Evolutionary conservation across 2,888 invertebrate genomes (phyloP).

Genomic region (Criorhina ranunculi): DNA sequence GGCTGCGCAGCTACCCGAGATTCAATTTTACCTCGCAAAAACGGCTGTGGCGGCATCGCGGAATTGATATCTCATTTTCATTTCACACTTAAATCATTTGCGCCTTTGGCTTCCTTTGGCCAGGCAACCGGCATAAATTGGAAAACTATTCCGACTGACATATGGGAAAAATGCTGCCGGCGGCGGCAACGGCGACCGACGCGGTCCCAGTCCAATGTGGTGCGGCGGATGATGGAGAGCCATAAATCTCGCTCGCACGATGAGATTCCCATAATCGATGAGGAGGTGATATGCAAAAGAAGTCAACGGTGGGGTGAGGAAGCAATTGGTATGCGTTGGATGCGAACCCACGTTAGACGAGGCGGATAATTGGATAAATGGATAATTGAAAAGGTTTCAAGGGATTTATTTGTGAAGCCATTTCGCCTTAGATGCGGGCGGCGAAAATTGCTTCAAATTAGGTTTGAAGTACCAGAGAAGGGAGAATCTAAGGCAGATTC

Average conservation of each 20-base stretch:
- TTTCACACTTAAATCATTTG: conserved; percentile 76
- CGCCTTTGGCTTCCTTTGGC: conserved; percentile 60
- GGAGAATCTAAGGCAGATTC: background rate
- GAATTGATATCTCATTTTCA: conserved; percentile 77
- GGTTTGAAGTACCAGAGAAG: background rate
- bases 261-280: conserved; percentile 76
- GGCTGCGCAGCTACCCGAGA: conserved; percentile 52
- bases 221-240: conserved; percentile 67
- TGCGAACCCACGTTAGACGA: conserved; percentile 57
- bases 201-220: conserved; percentile 40
- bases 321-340: conserved; percentile 61
- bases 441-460: conserved; percentile 60
- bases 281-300: conserved; percentile 75
- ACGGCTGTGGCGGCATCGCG: conserved; percentile 43
- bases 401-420: conserved; percentile 60
- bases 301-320: conserved; percentile 32
- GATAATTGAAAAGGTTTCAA: conserved; percentile 72
- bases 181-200: conserved; percentile 6
- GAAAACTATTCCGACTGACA: conserved; percentile 64
- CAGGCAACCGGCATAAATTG: conserved; percentile 71
- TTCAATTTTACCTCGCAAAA: conserved; percentile 55
- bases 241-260: conserved; percentile 70
- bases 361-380: conserved; percentile 76
- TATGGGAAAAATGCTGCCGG: conserved; percentile 51
- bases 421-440: conserved; percentile 55